Evolutionary conservation across 2,888 invertebrate species (phyloP), one percentile per base, ranked within the genome.

Genomic region (Caenorhabditis angaria): DNA sequence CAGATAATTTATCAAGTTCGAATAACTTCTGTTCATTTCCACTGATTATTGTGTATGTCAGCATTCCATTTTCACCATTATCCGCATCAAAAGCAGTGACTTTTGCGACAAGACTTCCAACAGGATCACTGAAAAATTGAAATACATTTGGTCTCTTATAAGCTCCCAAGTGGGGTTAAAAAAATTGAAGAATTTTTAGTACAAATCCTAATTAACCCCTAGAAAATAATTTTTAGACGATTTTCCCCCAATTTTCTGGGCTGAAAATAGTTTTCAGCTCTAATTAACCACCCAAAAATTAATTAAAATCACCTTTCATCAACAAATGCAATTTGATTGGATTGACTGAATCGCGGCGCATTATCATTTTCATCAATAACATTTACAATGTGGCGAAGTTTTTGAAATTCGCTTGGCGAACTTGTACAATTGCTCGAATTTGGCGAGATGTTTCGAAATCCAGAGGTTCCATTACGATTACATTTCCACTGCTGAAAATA

Each of bases 11-110:
- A 67, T 86, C 78, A 28, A 88, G 61, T 41, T 76, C 58, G 70
- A 83, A 87, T 24, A 81, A 18, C 2, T 41, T 41, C 18, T 41
- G 41, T 18, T 94, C 93, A 89, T 96, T 94, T 0, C 93, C 84
- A 65, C 78, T 77, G 58, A 84, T 68, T 35, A 85, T 76, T 8
- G 94, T 94, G 89, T 96, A 97, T 89, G 95, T 95, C 83, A 97
- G 93, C 90, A 97, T 94, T 0, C 95, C 95, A 88, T 97, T 97
- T 82, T 94, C 91, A 3, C 95, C 97, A 35, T 94, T 90, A 88
- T 97, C 97, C 5, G 96, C 95, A 89, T 97, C 97, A 87, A 94
- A 95, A 0, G 97, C 97, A 32, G 61, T 68, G 22, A 81, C 65
- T 90, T 96, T 96, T 88, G 76, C 60, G 25, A 80, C 65, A 4